Evolutionary conservation across 2,797 vertebrate genomes (phyloP).

Genomic region (Tenualosa thibaudeaui): DNA sequence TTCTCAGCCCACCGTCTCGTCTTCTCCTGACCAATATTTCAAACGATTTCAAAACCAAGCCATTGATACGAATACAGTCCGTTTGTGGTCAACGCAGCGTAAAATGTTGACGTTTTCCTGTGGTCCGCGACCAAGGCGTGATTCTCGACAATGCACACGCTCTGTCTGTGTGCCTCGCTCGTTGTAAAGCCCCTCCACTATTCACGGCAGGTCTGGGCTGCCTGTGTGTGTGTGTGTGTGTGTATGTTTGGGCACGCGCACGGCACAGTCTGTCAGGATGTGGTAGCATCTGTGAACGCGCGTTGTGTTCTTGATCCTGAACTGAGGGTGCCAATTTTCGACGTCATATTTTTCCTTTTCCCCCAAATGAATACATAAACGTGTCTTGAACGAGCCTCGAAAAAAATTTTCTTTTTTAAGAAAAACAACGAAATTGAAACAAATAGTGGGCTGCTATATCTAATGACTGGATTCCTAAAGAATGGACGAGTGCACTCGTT

Average conservation of each 20-base stretch:
- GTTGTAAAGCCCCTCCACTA: conserved; percentile 65
- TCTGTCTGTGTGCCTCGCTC: conserved; percentile 64
- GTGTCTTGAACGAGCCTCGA: background rate
- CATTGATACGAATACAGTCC: conserved; percentile 78
- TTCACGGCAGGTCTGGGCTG: conserved; percentile 59
- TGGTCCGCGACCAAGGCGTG: conserved; percentile 57
- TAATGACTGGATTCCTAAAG: conserved; percentile 43
- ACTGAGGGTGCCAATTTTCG: conserved; percentile 23
- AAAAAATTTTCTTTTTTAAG: too few relatives aligned
- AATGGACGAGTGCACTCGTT: conserved; percentile 54
- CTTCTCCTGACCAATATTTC: conserved; percentile 79
- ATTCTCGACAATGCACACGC: conserved; percentile 58
- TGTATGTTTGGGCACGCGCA: conserved; percentile 68
- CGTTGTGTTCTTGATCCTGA: conserved; percentile 21
- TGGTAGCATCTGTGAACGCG: conserved; percentile 51
- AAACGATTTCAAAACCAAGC: conserved; percentile 83
- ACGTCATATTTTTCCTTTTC: conserved; percentile 28
- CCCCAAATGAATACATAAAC: background rate
- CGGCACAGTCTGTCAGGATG: conserved; percentile 45
- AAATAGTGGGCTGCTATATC: conserved; percentile 35
- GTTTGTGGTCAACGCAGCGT: conserved; percentile 81
- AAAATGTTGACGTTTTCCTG: conserved; percentile 68
- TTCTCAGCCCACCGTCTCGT: conserved; percentile 49
- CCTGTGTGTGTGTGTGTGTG: conserved; percentile 67
- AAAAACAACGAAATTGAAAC: too few relatives aligned